Conservation (phyloP, 2,113 vertebrate genomes). For the Suricata suricatta region DNA sequence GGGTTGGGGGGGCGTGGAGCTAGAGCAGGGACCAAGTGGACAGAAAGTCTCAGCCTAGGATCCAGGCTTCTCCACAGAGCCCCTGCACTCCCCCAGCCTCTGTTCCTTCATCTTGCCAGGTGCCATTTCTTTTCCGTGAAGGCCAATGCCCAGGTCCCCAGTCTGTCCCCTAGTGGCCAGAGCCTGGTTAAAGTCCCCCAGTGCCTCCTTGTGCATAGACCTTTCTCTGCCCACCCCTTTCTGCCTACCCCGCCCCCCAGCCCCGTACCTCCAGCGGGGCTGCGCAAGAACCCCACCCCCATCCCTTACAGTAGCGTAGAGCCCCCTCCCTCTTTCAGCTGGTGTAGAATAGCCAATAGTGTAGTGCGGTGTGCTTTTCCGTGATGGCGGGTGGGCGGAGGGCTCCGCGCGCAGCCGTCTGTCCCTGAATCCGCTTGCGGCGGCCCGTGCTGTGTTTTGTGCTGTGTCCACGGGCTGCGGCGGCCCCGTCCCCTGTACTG, state of each 20-base stretch:
- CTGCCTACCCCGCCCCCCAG: neutral
- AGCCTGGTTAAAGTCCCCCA: conserved; percentile 75
- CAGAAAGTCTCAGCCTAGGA: conserved; percentile 7
- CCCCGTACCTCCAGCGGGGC: conserved; percentile 52
- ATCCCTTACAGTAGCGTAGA: conserved; percentile 58
- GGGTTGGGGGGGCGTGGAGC: conserved; percentile 3
- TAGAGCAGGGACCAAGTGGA: conserved; percentile 24
- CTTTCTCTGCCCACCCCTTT: neutral
- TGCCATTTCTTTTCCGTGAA: conserved; percentile 74
- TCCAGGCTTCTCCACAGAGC: neutral
- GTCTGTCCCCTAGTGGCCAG: conserved; percentile 61
- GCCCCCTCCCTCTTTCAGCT: conserved; percentile 65
- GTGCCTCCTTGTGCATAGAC: conserved; percentile 78
- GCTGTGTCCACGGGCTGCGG: conserved; percentile 76
- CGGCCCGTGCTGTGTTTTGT: conserved; percentile 76
- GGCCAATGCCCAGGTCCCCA: conserved; percentile 61
- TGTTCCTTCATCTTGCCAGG: conserved; percentile 52
- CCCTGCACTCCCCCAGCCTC: neutral
- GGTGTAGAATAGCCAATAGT: conserved; percentile 86
- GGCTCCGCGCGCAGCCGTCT: conserved; percentile 56
- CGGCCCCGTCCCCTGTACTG: conserved; percentile 64
- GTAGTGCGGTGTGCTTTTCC: conserved; percentile 85
- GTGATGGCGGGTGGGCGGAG: conserved; percentile 65
- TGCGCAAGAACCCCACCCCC: conserved; percentile 38
- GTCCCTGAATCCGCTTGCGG: conserved; percentile 59